Percentiles rank a stretch among this genome's conserved stretches.
Conservation (phyloP, 2,888 invertebrate species). For the Melipona bicolor region DNA sequence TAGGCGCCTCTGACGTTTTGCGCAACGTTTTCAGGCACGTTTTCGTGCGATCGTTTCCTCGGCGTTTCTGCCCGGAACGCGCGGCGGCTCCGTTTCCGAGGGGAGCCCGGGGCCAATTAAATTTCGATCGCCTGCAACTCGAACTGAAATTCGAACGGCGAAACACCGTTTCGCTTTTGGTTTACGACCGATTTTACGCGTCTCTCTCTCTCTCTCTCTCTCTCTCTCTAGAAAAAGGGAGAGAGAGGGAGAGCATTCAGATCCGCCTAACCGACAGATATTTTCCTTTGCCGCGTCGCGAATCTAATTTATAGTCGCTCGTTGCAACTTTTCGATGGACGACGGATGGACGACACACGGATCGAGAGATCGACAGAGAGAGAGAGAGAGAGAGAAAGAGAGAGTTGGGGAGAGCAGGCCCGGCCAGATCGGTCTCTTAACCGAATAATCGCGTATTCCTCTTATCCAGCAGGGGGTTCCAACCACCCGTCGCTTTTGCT, state of each 20-base stretch:
- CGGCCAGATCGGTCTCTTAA: slow-evolving; percentile 79
- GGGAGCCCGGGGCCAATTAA: too few relatives aligned
- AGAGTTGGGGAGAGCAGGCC: slow-evolving; percentile 72
- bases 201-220: too few relatives aligned
- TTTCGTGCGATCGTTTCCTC: too few relatives aligned
- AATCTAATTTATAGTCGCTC: slow-evolving; percentile 36
- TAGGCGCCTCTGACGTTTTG: slow-evolving; percentile 64
- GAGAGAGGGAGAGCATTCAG: too few relatives aligned
- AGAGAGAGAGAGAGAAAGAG: too few relatives aligned
- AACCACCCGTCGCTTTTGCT: slow-evolving; percentile 53
- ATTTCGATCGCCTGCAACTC: too few relatives aligned
- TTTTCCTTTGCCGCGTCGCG: slow-evolving; percentile 45
- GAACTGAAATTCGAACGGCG: not conserved
- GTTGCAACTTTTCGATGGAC: slow-evolving; percentile 11
- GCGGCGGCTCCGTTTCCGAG: too few relatives aligned
- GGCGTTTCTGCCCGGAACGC: too few relatives aligned
- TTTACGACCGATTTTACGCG: slow-evolving; percentile 63
- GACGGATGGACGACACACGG: not conserved
- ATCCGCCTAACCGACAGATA: slow-evolving; percentile 68
- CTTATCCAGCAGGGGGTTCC: slow-evolving; percentile 48
- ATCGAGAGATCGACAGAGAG: too few relatives aligned
- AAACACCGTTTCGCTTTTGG: slow-evolving; percentile 44
- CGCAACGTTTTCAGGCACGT: slow-evolving; percentile 50
- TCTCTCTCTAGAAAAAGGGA: too few relatives aligned
- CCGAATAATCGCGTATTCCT: slow-evolving; percentile 70